Base-by-base conservation (phyloP, 2,888 invertebrate species). In the Odontocerum albicorne region DNA sequence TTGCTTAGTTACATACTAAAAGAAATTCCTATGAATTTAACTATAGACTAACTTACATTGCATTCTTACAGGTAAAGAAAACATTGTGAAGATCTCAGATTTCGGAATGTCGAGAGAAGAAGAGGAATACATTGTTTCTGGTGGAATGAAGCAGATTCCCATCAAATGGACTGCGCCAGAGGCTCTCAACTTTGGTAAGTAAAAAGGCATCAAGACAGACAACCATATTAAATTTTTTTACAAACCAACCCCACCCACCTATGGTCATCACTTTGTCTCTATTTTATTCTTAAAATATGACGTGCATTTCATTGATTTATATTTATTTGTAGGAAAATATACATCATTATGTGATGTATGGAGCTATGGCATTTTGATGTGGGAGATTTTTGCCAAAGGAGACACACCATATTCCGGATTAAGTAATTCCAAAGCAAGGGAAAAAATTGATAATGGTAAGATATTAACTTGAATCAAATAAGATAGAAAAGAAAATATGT, bases 81-180 rank as follows among this genome's bases (percentile, higher is more conserved):
- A 90, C 65, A 87, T 85, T 49, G 95, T 96, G 3, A 97, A 97
- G 79, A 97, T 97, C 67, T 96, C 96, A 0, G 96, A 97, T 75
- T 97, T 96, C 76, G 96, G 96, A 62, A 97, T 97, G 96, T 96
- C 96, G 0, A 76, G 96, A 20, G 96, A 96, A 71, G 96, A 96
- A 69, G 93, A 96, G 70, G 96, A 96, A 70, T 97, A 97, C 66
- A 94, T 92, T 58, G 96, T 96, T 35, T 95, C 96, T 2, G 96
- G 96, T 64, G 96, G 96, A 27, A 93, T 96, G 92, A 96, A 97
- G 73, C 96, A 96, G 78, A 96, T 97, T 65, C 96, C 97, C 0
- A 96, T 97, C 58, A 97, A 97, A 73, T 97, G 97, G 97, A 97
- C 96, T 0, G 96, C 96, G 2, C 97, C 97, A 0, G 96, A 96